Conservation (phyloP, 2,113 vertebrate species). For the Ophiodon elongatus region DNA sequence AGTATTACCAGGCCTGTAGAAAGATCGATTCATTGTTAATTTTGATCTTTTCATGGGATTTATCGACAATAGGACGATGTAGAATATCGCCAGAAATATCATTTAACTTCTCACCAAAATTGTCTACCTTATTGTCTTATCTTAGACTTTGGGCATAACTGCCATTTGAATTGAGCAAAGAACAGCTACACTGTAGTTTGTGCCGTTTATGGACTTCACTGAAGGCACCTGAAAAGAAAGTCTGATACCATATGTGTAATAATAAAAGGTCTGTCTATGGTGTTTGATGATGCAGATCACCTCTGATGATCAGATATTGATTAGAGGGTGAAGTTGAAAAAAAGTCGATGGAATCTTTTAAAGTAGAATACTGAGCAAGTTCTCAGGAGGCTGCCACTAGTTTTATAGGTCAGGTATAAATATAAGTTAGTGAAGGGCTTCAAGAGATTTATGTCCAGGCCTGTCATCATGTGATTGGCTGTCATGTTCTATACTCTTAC, state of each 20-base stretch:
- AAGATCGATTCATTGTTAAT: too few species aligned
- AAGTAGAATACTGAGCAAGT: neutral
- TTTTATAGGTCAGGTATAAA: constrained; percentile 54
- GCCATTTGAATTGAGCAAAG: neutral
- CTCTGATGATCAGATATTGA: neutral
- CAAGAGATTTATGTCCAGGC: constrained; percentile 42
- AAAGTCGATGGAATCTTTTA: neutral
- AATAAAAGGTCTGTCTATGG: too few species aligned
- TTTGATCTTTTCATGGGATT: too few species aligned
- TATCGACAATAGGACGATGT: too few species aligned
- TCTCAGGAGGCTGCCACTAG: constrained; percentile 8
- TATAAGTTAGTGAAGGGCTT: constrained; percentile 37
- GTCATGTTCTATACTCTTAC: constrained; percentile 58
- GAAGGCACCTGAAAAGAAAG: too few species aligned
- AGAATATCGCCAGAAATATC: too few species aligned
- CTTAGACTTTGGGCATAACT: neutral
- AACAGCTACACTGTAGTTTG: neutral
- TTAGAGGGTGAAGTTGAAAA: neutral
- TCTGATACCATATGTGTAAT: neutral
- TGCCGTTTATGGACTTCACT: neutral
- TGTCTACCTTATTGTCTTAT: too few species aligned
- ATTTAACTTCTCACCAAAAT: neutral
- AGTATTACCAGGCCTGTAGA: too few species aligned
- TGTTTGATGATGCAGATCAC: neutral
- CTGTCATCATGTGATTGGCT: constrained; percentile 49